Conservation (phyloP, 2,888 invertebrate species). For the Spodoptera exigua region DNA sequence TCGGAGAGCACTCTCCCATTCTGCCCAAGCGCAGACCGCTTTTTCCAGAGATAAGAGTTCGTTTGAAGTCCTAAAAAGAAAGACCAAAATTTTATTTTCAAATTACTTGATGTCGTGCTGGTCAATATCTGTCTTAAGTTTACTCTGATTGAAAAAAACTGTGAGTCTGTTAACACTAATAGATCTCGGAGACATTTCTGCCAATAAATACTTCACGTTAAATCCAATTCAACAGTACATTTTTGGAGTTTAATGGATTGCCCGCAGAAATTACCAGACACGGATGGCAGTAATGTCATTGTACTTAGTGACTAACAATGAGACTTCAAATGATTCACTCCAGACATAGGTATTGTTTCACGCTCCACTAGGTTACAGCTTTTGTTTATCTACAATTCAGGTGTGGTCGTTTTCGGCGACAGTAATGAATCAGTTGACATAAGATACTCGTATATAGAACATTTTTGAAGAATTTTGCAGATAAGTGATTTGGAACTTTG, state of each 20-base stretch:
- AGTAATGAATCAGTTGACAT: slow-evolving; percentile 15
- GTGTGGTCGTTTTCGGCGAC: not conserved
- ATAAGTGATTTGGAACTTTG: too few relatives aligned
- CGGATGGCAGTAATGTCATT: slow-evolving; percentile 17
- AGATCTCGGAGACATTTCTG: too few relatives aligned
- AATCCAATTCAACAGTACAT: too few relatives aligned
- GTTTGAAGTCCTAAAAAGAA: slow-evolving; percentile 90
- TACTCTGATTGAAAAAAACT: not conserved
- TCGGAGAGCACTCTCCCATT: slow-evolving; percentile 93
- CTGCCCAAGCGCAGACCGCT: slow-evolving; percentile 92
- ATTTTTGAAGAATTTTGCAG: too few relatives aligned
- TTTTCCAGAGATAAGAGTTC: slow-evolving; percentile 92
- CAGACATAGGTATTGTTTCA: slow-evolving; percentile 18
- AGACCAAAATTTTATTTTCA: slow-evolving; percentile 2
- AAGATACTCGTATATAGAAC: too few relatives aligned
- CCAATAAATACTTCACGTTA: too few relatives aligned
- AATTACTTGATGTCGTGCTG: too few relatives aligned
- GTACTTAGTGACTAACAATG: slow-evolving; percentile 31
- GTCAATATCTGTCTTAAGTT: too few relatives aligned
- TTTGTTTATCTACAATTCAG: slow-evolving; percentile 20
- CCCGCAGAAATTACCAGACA: slow-evolving; percentile 6
- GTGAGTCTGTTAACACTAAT: too few relatives aligned
- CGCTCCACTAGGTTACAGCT: slow-evolving; percentile 21
- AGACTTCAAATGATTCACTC: slow-evolving; percentile 32
- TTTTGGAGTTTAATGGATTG: too few relatives aligned